Evolutionary conservation across 2,888 invertebrate species (phyloP), one percentile per base, ranked within the genome.

Genomic region (Andrena flavipes): DNA sequence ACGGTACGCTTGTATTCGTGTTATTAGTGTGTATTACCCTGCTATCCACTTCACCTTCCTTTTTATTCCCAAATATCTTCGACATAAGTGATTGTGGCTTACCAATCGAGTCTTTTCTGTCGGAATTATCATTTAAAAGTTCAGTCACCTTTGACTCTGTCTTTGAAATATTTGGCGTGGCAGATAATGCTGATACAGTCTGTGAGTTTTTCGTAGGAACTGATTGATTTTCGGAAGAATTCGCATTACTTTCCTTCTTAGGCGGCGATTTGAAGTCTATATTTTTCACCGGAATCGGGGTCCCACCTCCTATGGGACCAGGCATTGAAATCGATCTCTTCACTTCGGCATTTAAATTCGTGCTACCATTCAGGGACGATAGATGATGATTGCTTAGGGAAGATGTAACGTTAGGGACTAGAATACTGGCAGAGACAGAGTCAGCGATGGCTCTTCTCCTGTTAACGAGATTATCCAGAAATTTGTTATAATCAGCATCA

Each of bases 401-500:
- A 3, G 92, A 90, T 70, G 91, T 86, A 49, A 93, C 89, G 74
- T 92, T 92, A 5, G 94, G 92, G 60, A 93, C 93, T 78, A 94
- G 88, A 82, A 94, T 94, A 70, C 94, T 94, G 69, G 95, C 95
- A 7, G 96, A 95, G 87, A 95, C 95, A 16, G 95, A 95, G 86
- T 96, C 97, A 5, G 96, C 96, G 78, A 96, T 95, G 91, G 97
- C 96, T 26, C 97, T 95, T 74, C 98, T 95, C 91, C 96, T 96
- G 91, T 96, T 96, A 1, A 96, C 96, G 70, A 98, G 94, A 85
- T 96, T 96, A 84, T 98, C 97, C 84, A 97, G 94, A 91, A 97
- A 97, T 93, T 96, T 94, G 88, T 96, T 95, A 90, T 97, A 97
- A 92, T 97, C 96, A 0, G 97, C 96, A 89, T 97, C 97, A 86